phyloP scores from a whole-genome alignment of 2,113 vertebrate species.

The Calidris pugnax region DNA sequence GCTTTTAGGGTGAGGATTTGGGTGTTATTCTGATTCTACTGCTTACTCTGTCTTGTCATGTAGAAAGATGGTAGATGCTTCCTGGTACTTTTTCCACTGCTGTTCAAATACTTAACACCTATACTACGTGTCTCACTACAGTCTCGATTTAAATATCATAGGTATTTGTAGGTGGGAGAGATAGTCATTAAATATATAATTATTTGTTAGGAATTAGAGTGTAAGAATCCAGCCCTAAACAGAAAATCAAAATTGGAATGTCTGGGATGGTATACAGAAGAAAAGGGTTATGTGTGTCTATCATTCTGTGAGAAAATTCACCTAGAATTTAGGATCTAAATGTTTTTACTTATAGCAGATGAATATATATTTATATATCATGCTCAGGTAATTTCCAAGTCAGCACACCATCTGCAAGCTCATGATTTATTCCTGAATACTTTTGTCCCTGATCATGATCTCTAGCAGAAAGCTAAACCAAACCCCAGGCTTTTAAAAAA shows the following conservation, averaged over 20 bases:
- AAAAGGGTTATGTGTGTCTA: neutral
- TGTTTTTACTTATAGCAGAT: neutral
- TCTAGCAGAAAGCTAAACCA: neutral
- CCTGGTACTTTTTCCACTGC: neutral
- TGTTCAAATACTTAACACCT: neutral
- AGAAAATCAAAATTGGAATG: neutral
- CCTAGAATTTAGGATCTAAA: neutral
- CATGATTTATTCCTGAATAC: neutral
- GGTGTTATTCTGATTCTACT: neutral
- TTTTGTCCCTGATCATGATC: fast-evolving
- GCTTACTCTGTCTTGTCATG: neutral
- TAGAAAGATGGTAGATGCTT: neutral
- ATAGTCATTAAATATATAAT: neutral
- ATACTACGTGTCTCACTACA: neutral
- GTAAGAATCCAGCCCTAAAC: neutral
- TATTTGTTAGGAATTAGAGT: neutral
- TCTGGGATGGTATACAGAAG: neutral
- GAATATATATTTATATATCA: neutral
- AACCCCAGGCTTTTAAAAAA: neutral
- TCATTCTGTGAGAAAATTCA: neutral
- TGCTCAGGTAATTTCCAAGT: neutral
- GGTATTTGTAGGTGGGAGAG: neutral
- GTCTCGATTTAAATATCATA: neutral
- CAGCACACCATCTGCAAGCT: neutral
- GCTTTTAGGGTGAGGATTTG: neutral